These are phyloP conservation scores for Hexactinellida sp. DNA, from an alignment of 37 sponge, comb jelly and placozoan species.

Conservation along the genomic window DNA sequence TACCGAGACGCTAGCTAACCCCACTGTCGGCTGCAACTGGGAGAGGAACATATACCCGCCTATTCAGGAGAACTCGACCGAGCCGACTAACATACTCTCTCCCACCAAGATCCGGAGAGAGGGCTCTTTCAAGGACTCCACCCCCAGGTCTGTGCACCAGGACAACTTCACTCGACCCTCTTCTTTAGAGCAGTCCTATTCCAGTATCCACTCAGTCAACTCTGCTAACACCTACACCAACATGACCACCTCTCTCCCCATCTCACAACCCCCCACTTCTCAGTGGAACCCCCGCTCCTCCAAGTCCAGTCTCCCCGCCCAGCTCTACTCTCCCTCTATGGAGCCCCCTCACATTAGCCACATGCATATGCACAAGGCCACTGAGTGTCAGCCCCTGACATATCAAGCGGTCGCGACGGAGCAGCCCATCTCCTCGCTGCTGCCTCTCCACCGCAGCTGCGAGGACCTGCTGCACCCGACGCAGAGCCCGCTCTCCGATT, in stretches of 20 bases:
- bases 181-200: neutral
- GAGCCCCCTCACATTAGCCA: neutral
- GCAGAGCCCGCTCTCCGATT: neutral
- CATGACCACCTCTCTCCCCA: neutral
- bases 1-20: neutral
- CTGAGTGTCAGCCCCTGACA: neutral
- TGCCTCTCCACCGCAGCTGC: slow-evolving; percentile 2
- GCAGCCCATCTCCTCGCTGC: neutral
- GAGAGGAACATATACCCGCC: neutral
- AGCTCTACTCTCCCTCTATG: neutral
- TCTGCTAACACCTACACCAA: neutral
- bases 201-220: neutral
- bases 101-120: slow-evolving; percentile 4
- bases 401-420: neutral
- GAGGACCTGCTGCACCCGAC: slow-evolving; percentile 8
- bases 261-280: neutral
- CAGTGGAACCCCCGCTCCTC: neutral
- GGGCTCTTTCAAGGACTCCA: slow-evolving; percentile 7
- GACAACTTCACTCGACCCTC: neutral
- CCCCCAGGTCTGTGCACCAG: neutral
- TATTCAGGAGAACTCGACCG: neutral
- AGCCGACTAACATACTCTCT: neutral
- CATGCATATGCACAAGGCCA: neutral
- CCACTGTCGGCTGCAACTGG: neutral
- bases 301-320: neutral